Evolutionary conservation across 2,888 invertebrate species (phyloP).

Genomic region (Eumerus sabulonum): DNA sequence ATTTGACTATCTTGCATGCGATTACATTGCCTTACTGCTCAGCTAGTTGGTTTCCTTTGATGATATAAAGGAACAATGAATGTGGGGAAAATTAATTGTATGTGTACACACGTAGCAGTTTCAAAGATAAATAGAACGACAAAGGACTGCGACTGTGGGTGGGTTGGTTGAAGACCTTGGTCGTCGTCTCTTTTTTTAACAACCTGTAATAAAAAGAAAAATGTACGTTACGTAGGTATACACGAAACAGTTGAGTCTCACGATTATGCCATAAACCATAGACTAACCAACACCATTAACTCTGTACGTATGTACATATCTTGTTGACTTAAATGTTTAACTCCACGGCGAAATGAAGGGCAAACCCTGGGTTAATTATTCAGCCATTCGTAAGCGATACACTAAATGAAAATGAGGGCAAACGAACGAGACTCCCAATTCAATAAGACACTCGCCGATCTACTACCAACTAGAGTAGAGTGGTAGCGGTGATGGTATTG

Average conservation of each 20-base stretch:
- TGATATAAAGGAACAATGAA: conserved; percentile 1
- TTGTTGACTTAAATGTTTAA: conserved; percentile 8
- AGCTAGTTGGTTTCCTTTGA: conserved; percentile 2
- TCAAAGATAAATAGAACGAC: conserved; percentile 1
- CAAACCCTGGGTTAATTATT: conserved; percentile 13
- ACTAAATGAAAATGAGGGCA: conserved; percentile 1
- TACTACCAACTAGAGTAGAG: no score
- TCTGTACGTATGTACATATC: background rate
- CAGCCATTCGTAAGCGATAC: conserved; percentile 12
- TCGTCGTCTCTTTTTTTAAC: no score
- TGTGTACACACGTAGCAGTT: background rate
- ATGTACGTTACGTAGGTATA: background rate
- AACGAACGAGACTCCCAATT: background rate
- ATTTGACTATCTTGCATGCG: conserved; percentile 4
- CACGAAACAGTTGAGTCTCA: background rate
- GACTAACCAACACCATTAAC: no score
- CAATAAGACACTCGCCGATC: background rate
- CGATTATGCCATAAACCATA: background rate
- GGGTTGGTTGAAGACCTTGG: background rate
- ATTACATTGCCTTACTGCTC: background rate
- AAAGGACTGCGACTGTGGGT: background rate
- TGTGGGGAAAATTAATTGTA: background rate
- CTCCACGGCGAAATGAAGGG: background rate
- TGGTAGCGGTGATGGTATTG: conserved; percentile 7
- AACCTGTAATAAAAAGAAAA: conserved; percentile 1